A percentile compares a stretch with the other conserved stretches of the same genome.
Conservation (phyloP, 2,888 invertebrate species). For the Phaonia tiefii region DNA sequence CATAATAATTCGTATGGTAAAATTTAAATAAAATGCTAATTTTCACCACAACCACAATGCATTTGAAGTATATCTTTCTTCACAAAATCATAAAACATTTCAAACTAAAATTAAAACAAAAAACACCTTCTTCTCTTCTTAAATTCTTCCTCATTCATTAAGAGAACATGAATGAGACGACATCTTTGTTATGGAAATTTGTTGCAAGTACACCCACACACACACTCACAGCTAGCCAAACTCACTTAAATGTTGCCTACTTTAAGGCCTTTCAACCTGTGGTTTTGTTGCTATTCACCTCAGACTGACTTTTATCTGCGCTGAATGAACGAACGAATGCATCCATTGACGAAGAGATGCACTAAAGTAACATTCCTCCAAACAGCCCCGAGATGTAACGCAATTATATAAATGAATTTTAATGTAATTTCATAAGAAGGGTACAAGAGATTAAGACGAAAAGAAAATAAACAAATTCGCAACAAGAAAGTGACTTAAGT, state of each 20-base stretch:
- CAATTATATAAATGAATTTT: slow-evolving; percentile 64
- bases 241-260: slow-evolving; percentile 52
- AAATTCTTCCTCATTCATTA: not conserved
- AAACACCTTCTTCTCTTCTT: no score
- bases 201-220: not conserved
- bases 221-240: not conserved
- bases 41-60: slow-evolving; percentile 4
- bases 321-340: slow-evolving; percentile 27
- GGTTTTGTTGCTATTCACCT: slow-evolving; percentile 2
- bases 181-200: slow-evolving; percentile 19
- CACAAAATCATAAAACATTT: not conserved
- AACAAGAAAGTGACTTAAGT: slow-evolving; percentile 28
- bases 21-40: slow-evolving; percentile 32
- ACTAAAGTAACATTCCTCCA: slow-evolving; percentile 2
- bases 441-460: not conserved
- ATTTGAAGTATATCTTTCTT: not conserved
- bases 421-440: slow-evolving; percentile 34
- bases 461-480: slow-evolving; percentile 5
- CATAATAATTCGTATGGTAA: no score
- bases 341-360: slow-evolving; percentile 33
- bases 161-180: not conserved
- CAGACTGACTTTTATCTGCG: slow-evolving; percentile 14
- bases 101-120: not conserved
- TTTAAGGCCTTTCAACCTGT: slow-evolving; percentile 62
- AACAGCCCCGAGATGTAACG: slow-evolving; percentile 50